phyloP scores from a whole-genome alignment of 2,113 vertebrate genomes.

The Microtus ochrogaster region DNA sequence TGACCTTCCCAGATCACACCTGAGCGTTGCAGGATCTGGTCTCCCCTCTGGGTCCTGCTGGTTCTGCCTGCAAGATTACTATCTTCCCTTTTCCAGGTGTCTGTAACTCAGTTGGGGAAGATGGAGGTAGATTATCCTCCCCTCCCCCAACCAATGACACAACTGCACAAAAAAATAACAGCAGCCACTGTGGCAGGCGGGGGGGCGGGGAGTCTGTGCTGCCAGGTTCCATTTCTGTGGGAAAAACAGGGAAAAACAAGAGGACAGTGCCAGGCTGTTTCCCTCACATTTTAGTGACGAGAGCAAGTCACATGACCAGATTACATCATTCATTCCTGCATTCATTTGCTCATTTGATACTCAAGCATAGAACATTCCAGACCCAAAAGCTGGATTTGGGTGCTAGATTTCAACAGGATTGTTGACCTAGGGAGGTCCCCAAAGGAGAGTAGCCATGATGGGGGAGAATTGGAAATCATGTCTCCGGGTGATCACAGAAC shows the following conservation, averaged over 20 bases:
- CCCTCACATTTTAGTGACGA: not conserved
- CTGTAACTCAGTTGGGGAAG: not conserved
- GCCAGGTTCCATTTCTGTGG: not conserved
- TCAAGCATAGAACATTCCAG: not conserved
- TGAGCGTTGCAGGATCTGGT: not conserved
- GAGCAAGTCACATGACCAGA: not conserved
- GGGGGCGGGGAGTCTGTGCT: not conserved
- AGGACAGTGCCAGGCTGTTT: not conserved
- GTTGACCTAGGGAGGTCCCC: not conserved
- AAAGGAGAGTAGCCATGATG: not conserved
- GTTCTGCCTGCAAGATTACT: not conserved
- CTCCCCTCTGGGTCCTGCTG: not conserved
- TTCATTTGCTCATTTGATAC: not conserved
- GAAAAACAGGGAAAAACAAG: not conserved
- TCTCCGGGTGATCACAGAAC: not conserved
- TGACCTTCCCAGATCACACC: not conserved
- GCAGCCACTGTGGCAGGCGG: rapidly evolving
- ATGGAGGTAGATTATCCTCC: not conserved
- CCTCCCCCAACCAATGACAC: no score
- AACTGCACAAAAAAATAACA: not conserved
- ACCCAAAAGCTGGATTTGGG: not conserved
- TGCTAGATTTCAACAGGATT: not conserved
- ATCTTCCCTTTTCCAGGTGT: not conserved
- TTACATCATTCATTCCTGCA: not conserved
- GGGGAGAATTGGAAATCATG: not conserved